A percentile compares a stretch with the other conserved stretches of the same genome.
Conservation (phyloP, 1,140 invertebrate genomes). For the Anoplolepis gracilipes region DNA sequence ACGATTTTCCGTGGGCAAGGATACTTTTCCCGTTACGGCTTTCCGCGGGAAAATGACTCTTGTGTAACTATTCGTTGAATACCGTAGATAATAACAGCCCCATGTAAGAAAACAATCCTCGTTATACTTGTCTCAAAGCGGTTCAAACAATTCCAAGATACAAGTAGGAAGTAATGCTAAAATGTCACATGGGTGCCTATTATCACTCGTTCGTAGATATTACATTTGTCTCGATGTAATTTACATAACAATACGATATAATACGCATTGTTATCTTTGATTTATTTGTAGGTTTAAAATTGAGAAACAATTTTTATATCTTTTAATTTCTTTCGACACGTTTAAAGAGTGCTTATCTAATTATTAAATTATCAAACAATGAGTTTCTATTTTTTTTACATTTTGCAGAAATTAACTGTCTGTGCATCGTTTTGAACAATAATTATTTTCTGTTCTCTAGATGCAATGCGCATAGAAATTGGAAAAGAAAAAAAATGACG, state of each 20-base stretch:
- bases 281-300: neutral
- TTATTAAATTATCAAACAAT: no score
- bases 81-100: slow-evolving; percentile 17
- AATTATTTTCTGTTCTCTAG: no score
- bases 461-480: no score
- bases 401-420: no score
- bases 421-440: no score
- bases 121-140: neutral
- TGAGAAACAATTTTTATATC: neutral
- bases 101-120: slow-evolving; percentile 30
- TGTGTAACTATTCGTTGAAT: slow-evolving; percentile 34
- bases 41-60: slow-evolving; percentile 16
- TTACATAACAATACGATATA: neutral
- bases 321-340: no score
- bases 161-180: neutral
- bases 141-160: neutral
- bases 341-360: no score
- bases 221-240: neutral
- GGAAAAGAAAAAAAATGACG: no score
- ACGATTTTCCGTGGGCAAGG: slow-evolving; percentile 25
- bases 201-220: neutral
- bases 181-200: neutral
- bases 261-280: neutral
- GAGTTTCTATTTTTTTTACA: no score
- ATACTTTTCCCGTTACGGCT: slow-evolving; percentile 15